phyloP scores from a whole-genome alignment of 35 echinoderm and acorn worm species.

The Stichopus chloronotus region DNA sequence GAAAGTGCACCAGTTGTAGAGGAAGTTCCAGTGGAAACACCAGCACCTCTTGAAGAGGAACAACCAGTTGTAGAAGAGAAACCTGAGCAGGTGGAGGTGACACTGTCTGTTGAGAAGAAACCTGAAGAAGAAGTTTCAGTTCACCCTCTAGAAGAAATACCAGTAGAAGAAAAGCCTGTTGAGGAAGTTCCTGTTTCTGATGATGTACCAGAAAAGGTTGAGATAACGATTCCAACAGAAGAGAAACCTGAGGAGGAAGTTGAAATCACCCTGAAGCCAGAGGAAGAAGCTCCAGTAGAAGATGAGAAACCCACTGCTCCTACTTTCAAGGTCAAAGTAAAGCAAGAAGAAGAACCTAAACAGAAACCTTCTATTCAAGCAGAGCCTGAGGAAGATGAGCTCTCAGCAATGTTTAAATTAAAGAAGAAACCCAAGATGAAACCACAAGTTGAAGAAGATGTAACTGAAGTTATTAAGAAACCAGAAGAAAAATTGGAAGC shows the following conservation, averaged over 20 bases:
- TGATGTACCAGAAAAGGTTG: background rate
- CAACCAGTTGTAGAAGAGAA: slow-evolving; percentile 43
- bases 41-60: slow-evolving; percentile 36
- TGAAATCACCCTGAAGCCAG: background rate
- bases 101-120: slow-evolving; percentile 26
- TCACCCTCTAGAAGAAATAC: background rate
- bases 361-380: slow-evolving; percentile 50
- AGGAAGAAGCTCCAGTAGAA: slow-evolving; percentile 43
- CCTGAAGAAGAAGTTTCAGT: background rate
- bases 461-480: slow-evolving; percentile 39
- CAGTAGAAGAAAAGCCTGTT: slow-evolving; percentile 20
- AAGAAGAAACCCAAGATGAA: slow-evolving; percentile 51
- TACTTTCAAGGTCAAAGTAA: slow-evolving; percentile 18
- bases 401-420: slow-evolving; percentile 34
- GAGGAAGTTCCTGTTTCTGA: slow-evolving; percentile 29
- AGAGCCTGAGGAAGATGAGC: slow-evolving; percentile 45
- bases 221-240: slow-evolving; percentile 11
- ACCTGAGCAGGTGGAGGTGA: slow-evolving; percentile 34
- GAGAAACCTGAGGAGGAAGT: background rate
- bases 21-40: slow-evolving; percentile 10
- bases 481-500: slow-evolving; percentile 53
- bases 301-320: background rate
- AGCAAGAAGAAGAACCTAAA: slow-evolving; percentile 51
- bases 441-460: slow-evolving; percentile 18
- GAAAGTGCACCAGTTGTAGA: slow-evolving; percentile 29